Evolutionary conservation across 2,888 invertebrate genomes (phyloP).

Genomic region (Lymantria dispar): DNA sequence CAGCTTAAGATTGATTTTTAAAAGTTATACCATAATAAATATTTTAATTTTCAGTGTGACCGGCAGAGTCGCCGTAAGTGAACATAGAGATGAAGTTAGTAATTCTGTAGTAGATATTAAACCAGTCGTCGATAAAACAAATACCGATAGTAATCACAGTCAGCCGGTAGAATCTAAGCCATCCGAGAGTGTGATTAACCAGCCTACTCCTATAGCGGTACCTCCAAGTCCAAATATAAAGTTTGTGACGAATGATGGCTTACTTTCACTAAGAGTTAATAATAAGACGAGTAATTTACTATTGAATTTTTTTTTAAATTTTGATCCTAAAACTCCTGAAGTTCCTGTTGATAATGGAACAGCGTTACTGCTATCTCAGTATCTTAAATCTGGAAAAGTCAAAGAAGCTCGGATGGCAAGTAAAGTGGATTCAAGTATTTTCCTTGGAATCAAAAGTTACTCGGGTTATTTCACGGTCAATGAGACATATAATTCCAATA

Average conservation of each 20-base stretch:
- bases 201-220: not conserved
- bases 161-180: slow-evolving; percentile 6
- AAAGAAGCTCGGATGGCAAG: slow-evolving; percentile 59
- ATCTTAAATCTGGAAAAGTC: slow-evolving; percentile 55
- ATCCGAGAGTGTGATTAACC: not conserved
- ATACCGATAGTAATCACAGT: slow-evolving; percentile 9
- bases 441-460: slow-evolving; percentile 72
- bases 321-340: slow-evolving; percentile 9
- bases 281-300: no score
- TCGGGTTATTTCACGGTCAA: slow-evolving; percentile 87
- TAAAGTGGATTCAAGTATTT: slow-evolving; percentile 49
- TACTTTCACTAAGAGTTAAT: no score
- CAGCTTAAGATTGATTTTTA: no score
- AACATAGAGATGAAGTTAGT: slow-evolving; percentile 23
- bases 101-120: slow-evolving; percentile 19
- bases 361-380: slow-evolving; percentile 63
- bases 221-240: not conserved
- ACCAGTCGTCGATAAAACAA: slow-evolving; percentile 10
- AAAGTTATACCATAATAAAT: not conserved
- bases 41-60: slow-evolving; percentile 44
- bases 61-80: slow-evolving; percentile 41
- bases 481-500: slow-evolving; percentile 86
- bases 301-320: no score
- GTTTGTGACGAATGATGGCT: not conserved
- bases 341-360: slow-evolving; percentile 45